Evolutionary conservation across 2,113 vertebrate genomes (phyloP), one percentile per base, ranked within the genome.

Genomic region (Vulpes ferrilata): DNA sequence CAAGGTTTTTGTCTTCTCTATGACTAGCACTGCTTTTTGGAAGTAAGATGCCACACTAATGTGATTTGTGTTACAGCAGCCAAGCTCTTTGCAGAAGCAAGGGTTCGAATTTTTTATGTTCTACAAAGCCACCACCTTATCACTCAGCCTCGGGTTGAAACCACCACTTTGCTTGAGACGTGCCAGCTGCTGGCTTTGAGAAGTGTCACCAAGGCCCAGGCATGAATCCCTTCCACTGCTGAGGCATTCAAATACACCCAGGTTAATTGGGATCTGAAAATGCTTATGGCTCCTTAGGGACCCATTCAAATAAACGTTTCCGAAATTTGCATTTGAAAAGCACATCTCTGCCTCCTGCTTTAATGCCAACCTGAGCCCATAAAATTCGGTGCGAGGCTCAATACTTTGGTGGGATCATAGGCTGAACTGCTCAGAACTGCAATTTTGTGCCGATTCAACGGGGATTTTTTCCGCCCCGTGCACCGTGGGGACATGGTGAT

Each of bases 1-100:
- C 90, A 67, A 88, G 85, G 25, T 84, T 20, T 12, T 11, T 20
- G 90, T 96, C 88, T 96, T 96, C 86, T 23, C 76, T 16, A 30
- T 25, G 85, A 0, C 51, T 43, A 81, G 93, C 97, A 95, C 55
- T 82, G 38, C 57, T 35, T 78, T 88, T 80, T 88, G 67, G 23
- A 82, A 97, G 79, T n/a, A 57, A 92, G 81, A 27, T 5, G 8
- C 3, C 67, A 22, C 0, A 30, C 27, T 69, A 73, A 60, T 17
- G 7, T 53, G 95, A 94, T 57, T 17, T 60, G 23, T 17, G 15
- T 7, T 23, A 19, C 3, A n/a, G 4, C 19, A 48, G 80, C 6
- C 0, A 23, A 83, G 12, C 23, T 67, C 89, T 84, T 11, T 27
- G 53, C 7, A 88, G 25, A 89, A 76, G n/a, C 51, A 12, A 73